Percentiles rank a stretch among this genome's conserved stretches.
phyloP scores from a whole-genome alignment of 2,797 vertebrate genomes.

The Coregonus suidteri region DNA sequence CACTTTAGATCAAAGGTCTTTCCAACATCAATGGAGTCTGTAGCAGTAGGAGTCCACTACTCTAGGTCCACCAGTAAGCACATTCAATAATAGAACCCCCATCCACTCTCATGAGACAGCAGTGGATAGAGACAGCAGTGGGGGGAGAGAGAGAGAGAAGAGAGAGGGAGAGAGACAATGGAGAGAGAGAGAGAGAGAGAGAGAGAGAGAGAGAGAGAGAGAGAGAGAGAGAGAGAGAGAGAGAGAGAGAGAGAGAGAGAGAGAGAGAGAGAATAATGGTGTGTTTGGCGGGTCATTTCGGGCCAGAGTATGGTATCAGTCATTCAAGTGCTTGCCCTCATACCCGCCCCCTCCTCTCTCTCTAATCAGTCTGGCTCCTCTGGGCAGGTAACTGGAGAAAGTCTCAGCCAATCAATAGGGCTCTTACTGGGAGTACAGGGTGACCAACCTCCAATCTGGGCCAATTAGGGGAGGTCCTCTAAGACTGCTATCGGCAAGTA shows the following conservation, averaged over 20 bases:
- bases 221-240: neutral
- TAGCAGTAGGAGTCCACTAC: neutral
- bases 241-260: neutral
- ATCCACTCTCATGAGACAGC: neutral
- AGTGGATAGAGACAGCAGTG: neutral
- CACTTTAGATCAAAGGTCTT: neutral
- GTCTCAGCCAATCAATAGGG: constrained; percentile 1
- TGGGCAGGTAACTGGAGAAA: neutral
- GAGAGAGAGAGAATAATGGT: neutral
- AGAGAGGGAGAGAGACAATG: too few relatives aligned
- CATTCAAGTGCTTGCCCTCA: neutral
- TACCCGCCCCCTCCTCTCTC: neutral
- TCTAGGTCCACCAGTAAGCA: neutral
- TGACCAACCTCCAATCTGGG: neutral
- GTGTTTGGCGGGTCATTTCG: neutral
- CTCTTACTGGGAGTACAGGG: neutral
- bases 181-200: too few relatives aligned
- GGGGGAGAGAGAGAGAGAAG: too few relatives aligned
- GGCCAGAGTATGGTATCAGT: neutral
- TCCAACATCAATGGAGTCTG: neutral
- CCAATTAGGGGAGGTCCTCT: neutral
- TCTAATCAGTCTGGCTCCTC: neutral
- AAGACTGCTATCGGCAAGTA: neutral
- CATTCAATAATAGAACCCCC: neutral
- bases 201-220: neutral